Percentiles rank a stretch among this genome's conserved stretches.
Evolutionary conservation across 2,113 vertebrate genomes (phyloP).

Genomic region (Cheilinus undulatus): DNA sequence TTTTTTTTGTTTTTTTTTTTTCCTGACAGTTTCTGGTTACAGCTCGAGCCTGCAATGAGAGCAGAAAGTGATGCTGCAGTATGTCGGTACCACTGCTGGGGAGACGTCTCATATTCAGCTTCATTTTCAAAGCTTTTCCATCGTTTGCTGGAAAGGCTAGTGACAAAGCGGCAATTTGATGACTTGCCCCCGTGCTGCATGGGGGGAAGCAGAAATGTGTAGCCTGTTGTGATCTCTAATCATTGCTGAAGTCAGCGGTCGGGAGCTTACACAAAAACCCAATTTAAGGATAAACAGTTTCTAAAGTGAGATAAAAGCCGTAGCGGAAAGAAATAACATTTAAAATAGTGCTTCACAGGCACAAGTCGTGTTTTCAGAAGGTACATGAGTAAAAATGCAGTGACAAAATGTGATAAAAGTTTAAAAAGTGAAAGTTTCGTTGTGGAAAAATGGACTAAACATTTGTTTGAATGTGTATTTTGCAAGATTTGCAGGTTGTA

Average conservation of each 20-base stretch:
- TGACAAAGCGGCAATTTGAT: conserved; percentile 44
- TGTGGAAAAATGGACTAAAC: neutral
- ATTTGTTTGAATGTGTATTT: too few relatives aligned
- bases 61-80: conserved; percentile 55
- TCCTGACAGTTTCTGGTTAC: conserved; percentile 36
- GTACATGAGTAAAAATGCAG: neutral
- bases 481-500: neutral
- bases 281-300: neutral
- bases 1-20: neutral
- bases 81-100: conserved; percentile 48
- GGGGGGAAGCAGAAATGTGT: conserved; percentile 32
- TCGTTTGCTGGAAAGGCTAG: conserved; percentile 41
- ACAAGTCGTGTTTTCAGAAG: neutral
- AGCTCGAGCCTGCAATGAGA: conserved; percentile 34
- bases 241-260: conserved; percentile 17
- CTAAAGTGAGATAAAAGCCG: neutral
- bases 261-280: neutral
- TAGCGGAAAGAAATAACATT: neutral
- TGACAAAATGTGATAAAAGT: neutral
- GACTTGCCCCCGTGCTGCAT: conserved; percentile 8
- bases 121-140: conserved; percentile 59
- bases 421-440: neutral
- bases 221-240: conserved; percentile 33
- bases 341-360: neutral
- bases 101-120: conserved; percentile 46